Evolutionary conservation across 2,797 vertebrate species (phyloP).

Genomic region (Tauraco hartlaubi): DNA sequence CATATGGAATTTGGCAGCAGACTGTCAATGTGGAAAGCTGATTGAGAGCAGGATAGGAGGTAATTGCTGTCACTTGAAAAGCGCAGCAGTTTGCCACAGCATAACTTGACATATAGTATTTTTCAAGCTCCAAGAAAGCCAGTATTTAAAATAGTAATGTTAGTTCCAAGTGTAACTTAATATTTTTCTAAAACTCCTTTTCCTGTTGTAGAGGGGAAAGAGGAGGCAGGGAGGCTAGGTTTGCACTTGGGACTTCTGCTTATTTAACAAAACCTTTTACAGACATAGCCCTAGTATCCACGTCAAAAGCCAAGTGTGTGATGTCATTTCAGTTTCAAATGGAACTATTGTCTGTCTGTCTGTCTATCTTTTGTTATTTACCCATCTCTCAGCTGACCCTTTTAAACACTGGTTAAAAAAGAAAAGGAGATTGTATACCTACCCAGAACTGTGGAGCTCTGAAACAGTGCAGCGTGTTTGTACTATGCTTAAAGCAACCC

Average conservation of each 20-base stretch:
- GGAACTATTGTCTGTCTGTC: not conserved
- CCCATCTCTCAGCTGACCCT: not conserved
- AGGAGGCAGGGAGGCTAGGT: not conserved
- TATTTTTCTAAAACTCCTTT: not conserved
- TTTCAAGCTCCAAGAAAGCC: not conserved
- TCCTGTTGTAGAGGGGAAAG: not conserved
- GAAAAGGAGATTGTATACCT: not conserved
- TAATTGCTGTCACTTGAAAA: not conserved
- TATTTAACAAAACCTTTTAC: not conserved
- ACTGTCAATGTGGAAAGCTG: not conserved
- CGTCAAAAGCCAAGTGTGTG: not conserved
- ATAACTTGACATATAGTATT: not conserved
- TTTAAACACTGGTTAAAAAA: not conserved
- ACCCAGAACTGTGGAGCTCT: not conserved
- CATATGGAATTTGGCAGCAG: not conserved
- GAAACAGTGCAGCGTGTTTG: not conserved
- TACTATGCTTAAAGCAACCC: not conserved
- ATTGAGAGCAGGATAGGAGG: not conserved
- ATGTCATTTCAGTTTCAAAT: not conserved
- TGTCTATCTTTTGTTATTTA: not conserved
- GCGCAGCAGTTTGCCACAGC: not conserved
- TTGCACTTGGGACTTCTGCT: not conserved
- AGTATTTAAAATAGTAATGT: not conserved
- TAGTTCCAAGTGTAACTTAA: not conserved
- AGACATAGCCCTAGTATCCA: not conserved